phyloP scores from a whole-genome alignment of 2,113 vertebrate genomes.

The Gymnobelideus leadbeateri region DNA sequence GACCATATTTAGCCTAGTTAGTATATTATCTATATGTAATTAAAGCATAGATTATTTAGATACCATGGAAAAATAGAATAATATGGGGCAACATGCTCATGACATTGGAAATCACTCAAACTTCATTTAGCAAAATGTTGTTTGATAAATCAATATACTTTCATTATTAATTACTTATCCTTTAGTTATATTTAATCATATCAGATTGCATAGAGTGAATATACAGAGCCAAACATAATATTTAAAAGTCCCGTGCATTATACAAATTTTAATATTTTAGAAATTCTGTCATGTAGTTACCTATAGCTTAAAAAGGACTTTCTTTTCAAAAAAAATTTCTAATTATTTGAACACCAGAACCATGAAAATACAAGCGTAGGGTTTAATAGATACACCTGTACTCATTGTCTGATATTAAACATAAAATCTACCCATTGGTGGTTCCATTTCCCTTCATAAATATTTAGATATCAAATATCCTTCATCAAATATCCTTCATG shows the following conservation, averaged over 20 bases:
- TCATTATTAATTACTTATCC: neutral
- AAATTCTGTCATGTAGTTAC: neutral
- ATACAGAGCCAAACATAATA: neutral
- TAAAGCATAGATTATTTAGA: conserved; percentile 22
- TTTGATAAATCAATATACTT: neutral
- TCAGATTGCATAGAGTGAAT: neutral
- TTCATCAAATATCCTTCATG: too few relatives aligned
- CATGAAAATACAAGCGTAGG: neutral
- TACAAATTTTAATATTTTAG: neutral
- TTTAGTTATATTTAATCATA: neutral
- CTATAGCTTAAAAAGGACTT: neutral
- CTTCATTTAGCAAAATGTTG: neutral
- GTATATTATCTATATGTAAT: neutral
- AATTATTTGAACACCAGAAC: conserved; percentile 42
- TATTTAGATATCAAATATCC: conserved; percentile 11
- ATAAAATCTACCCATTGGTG: conserved; percentile 21
- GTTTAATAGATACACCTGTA: conserved; percentile 21
- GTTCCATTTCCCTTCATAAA: conserved; percentile 20
- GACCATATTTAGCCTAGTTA: neutral
- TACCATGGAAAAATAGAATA: neutral
- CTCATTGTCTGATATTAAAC: conserved; percentile 33
- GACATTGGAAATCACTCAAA: conserved; percentile 33
- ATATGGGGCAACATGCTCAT: conserved; percentile 4
- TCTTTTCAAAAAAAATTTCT: neutral
- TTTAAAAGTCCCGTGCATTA: conserved; percentile 6